Percentiles rank a stretch among this genome's conserved stretches.
phyloP scores from a whole-genome alignment of 2,113 vertebrate species.

The Ptyas mucosa region DNA sequence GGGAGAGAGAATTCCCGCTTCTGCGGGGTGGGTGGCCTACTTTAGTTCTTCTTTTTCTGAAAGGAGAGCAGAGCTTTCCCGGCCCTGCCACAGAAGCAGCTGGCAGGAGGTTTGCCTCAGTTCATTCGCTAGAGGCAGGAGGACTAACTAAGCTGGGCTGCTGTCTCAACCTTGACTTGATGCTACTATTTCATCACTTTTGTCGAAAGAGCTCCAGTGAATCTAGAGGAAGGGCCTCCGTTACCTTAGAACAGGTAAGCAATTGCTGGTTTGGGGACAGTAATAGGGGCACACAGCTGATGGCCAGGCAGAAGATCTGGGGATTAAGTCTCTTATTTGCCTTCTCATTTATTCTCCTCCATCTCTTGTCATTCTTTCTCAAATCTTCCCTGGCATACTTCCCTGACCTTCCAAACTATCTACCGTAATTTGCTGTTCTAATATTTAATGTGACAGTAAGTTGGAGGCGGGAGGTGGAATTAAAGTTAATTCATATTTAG shows the following conservation, averaged over 20 bases:
- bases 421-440: background rate
- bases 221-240: background rate
- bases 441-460: background rate
- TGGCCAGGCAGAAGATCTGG: too few relatives aligned
- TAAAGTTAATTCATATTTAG: background rate
- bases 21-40: slow-evolving; percentile 1
- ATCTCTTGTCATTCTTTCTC: background rate
- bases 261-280: background rate
- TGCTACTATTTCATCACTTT: background rate
- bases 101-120: background rate
- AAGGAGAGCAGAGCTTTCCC: background rate
- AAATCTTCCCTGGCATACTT: background rate
- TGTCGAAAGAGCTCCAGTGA: background rate
- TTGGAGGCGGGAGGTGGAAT: background rate
- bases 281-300: background rate
- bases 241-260: background rate
- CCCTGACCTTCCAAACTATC: background rate
- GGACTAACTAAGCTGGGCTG: background rate
- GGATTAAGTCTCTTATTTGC: background rate
- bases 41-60: background rate
- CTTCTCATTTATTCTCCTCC: background rate
- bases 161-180: background rate
- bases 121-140: background rate
- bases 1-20: background rate
- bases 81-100: slow-evolving; percentile 1